A percentile compares a stretch with the other conserved stretches of the same genome.
Evolutionary conservation across 2,888 invertebrate genomes (phyloP).

Genomic region (Drosophila nigricruria): DNA sequence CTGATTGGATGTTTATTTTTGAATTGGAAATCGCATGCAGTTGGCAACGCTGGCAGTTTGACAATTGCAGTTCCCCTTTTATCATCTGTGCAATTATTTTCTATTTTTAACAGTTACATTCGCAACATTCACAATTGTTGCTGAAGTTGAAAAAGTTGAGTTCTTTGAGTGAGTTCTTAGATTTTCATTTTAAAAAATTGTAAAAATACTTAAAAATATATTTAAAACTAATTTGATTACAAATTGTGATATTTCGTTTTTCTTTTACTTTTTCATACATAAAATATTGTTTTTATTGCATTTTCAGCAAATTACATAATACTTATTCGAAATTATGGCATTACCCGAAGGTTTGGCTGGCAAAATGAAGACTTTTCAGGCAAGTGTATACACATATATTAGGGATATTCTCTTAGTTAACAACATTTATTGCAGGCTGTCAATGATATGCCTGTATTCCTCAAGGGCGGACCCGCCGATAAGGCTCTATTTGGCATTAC

Average conservation of each 20-base stretch:
- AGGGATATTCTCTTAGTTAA: not conserved
- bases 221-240: not conserved
- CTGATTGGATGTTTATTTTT: slow-evolving; percentile 3
- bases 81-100: slow-evolving; percentile 47
- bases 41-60: slow-evolving; percentile 33
- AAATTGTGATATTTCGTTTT: not conserved
- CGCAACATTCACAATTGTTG: slow-evolving; percentile 36
- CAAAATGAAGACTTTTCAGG: slow-evolving; percentile 84
- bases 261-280: not conserved
- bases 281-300: not conserved
- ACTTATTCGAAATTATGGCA: slow-evolving; percentile 72
- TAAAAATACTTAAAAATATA: not conserved
- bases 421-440: slow-evolving; percentile 74
- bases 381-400: slow-evolving; percentile 22
- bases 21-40: slow-evolving; percentile 3
- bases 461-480: slow-evolving; percentile 85
- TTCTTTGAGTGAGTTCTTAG: slow-evolving; percentile 34
- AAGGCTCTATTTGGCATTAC: slow-evolving; percentile 83
- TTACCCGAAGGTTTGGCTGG: slow-evolving; percentile 82
- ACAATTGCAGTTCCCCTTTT: slow-evolving; percentile 33
- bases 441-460: slow-evolving; percentile 83
- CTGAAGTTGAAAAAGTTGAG: slow-evolving; percentile 31
- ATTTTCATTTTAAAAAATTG: not conserved
- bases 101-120: slow-evolving; percentile 66
- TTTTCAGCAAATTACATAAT: slow-evolving; percentile 74